Conservation (phyloP, 2,113 vertebrate species). For the Regulus satrapa region DNA sequence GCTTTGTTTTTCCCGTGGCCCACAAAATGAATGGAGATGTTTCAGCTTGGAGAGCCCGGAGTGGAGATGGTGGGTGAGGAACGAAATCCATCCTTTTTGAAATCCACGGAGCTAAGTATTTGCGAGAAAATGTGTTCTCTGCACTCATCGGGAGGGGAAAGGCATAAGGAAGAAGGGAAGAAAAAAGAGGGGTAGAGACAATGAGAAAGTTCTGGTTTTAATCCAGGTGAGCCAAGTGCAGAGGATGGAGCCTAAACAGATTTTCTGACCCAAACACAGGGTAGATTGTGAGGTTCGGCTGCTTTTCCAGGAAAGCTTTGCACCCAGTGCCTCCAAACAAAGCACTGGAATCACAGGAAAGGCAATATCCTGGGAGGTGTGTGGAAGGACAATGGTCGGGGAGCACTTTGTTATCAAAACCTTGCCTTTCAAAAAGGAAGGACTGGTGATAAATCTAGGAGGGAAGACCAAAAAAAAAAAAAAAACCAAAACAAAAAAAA, state of each 20-base stretch:
- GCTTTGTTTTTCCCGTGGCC: neutral
- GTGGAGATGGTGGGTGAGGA: neutral
- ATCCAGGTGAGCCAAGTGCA: neutral
- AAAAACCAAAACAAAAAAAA: too few relatives aligned
- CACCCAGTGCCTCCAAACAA: neutral
- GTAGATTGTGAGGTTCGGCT: neutral
- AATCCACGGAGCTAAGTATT: neutral
- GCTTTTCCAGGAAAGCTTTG: neutral
- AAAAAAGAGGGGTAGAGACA: neutral
- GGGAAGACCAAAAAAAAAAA: neutral
- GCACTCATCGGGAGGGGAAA: fast-evolving
- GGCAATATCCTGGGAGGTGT: neutral
- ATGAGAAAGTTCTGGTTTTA: neutral
- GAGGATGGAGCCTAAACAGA: neutral
- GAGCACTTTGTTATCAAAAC: neutral
- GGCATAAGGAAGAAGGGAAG: neutral
- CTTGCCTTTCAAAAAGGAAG: neutral
- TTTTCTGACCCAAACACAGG: neutral
- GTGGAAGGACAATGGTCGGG: neutral
- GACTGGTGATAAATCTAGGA: neutral
- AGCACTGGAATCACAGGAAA: neutral
- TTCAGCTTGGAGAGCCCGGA: neutral
- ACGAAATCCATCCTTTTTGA: neutral
- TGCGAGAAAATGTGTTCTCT: neutral
- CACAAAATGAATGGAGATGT: neutral